A percentile compares a stretch with the other conserved stretches of the same genome.
Conservation (phyloP, 2,797 vertebrate genomes). For the Platalea minor region DNA sequence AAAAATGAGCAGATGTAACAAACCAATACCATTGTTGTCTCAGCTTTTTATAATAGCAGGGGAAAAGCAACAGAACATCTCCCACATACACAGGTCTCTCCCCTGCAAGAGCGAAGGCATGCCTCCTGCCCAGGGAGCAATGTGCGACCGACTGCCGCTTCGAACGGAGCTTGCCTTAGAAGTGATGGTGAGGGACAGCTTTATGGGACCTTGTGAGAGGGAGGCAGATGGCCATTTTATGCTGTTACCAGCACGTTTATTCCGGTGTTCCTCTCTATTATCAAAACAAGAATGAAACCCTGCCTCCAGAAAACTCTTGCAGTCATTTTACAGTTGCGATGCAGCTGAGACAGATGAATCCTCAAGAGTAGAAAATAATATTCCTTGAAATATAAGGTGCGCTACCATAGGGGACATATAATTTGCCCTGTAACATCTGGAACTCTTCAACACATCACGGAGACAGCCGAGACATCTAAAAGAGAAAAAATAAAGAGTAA, state of each 20-base stretch:
- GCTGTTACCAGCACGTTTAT: neutral
- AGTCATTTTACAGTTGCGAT: neutral
- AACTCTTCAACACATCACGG: neutral
- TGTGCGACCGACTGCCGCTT: neutral
- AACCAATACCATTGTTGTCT: neutral
- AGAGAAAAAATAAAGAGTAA: neutral
- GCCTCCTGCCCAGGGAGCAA: neutral
- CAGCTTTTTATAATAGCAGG: neutral
- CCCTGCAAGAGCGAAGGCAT: neutral
- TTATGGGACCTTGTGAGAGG: neutral
- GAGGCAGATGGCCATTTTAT: neutral
- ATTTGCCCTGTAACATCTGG: neutral
- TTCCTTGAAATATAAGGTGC: neutral
- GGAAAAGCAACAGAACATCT: neutral
- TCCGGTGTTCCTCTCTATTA: neutral
- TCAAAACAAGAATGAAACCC: neutral
- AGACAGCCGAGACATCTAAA: neutral
- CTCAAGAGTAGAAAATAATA: neutral
- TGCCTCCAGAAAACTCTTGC: neutral
- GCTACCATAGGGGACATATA: neutral
- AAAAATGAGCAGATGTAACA: neutral
- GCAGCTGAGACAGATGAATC: neutral
- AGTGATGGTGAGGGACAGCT: neutral
- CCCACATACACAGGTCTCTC: neutral
- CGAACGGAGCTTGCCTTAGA: neutral